These are phyloP conservation scores for Euproctis similis DNA, from an alignment of 2,888 invertebrate species.

Conservation along the genomic window DNA sequence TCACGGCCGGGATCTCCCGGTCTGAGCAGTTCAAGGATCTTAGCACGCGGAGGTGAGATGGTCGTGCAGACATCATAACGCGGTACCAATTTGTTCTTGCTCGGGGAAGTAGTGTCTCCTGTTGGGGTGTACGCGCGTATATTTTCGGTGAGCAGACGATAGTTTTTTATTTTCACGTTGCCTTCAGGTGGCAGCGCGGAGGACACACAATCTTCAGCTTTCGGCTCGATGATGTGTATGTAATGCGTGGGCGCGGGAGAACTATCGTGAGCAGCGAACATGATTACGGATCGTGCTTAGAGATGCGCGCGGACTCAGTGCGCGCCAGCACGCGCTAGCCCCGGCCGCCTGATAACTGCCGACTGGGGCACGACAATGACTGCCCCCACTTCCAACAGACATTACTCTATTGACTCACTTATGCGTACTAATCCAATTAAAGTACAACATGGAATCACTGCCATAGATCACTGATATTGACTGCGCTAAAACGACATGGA, in stretches of 20 bases:
- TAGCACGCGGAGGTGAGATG: constrained; percentile 53
- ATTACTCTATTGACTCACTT: not conserved
- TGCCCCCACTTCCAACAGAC: not conserved
- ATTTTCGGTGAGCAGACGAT: constrained; percentile 50
- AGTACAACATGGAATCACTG: constrained; percentile 5
- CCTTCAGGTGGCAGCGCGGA: constrained; percentile 49
- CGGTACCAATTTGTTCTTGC: constrained; percentile 52
- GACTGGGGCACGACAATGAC: too few species aligned
- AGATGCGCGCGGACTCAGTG: constrained; percentile 24
- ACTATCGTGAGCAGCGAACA: constrained; percentile 40
- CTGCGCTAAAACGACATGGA: constrained; percentile 6
- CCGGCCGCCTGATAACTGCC: constrained; percentile 3
- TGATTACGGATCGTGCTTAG: too few species aligned
- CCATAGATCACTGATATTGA: constrained; percentile 6
- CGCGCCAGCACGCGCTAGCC: constrained; percentile 6
- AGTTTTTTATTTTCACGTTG: constrained; percentile 55
- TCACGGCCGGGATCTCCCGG: constrained; percentile 59
- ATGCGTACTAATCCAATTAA: constrained; percentile 6
- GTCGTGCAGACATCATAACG: constrained; percentile 49
- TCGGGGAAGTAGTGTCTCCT: constrained; percentile 50
- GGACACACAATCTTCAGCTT: constrained; percentile 39
- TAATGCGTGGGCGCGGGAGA: constrained; percentile 28
- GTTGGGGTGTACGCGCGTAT: constrained; percentile 56
- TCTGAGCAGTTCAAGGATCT: constrained; percentile 56
- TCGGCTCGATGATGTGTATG: constrained; percentile 52